A percentile compares a stretch with the other conserved stretches of the same genome.
These are phyloP conservation scores for Glaucomys volans DNA, from an alignment of 2,113 vertebrate genomes.

Conservation along the genomic window DNA sequence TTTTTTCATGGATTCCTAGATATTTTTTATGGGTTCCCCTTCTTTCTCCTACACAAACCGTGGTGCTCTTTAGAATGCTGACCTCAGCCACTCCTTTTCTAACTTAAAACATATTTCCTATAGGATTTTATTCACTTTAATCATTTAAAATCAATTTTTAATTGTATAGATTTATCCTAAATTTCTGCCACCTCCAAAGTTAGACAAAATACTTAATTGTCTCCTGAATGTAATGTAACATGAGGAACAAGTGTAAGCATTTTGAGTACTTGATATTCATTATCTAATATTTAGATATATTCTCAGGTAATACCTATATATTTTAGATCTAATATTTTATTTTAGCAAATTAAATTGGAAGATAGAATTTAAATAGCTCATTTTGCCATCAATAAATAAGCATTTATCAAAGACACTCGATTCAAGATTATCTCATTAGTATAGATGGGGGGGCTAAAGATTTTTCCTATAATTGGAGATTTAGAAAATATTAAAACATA, in stretches of 20 bases:
- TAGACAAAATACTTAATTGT: background rate
- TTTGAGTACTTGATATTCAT: too few species aligned
- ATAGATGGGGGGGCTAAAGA: background rate
- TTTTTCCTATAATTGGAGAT: background rate
- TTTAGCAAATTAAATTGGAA: background rate
- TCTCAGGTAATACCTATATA: background rate
- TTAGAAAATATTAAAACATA: conserved; percentile 25
- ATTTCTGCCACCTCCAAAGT: background rate
- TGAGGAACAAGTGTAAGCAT: background rate
- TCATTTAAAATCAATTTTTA: background rate
- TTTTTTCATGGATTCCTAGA: background rate
- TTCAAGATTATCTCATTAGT: background rate
- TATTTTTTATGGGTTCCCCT: background rate
- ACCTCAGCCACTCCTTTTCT: background rate
- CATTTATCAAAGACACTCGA: background rate
- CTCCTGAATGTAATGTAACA: background rate
- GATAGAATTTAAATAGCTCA: background rate
- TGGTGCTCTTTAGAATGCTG: background rate
- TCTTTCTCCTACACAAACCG: background rate
- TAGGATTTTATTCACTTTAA: background rate
- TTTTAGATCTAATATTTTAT: conserved; percentile 2
- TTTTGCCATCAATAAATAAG: background rate
- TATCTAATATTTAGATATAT: background rate
- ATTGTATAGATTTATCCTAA: background rate
- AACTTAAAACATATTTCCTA: background rate